phyloP scores from a whole-genome alignment of 2,113 vertebrate genomes.

The Tautogolabrus adspersus region DNA sequence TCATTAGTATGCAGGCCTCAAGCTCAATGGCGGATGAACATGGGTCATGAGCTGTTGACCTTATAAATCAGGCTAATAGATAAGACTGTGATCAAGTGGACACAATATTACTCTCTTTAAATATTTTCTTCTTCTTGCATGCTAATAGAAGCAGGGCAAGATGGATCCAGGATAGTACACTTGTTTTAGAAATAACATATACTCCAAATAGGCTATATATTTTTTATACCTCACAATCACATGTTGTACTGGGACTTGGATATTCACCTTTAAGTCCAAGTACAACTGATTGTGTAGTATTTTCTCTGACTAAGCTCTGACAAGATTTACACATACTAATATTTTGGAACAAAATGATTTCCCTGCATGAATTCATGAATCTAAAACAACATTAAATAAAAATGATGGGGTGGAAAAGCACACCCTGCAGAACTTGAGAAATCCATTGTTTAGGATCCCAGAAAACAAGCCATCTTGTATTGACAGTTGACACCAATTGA shows the following conservation, averaged over 20 bases:
- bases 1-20: constrained; percentile 19
- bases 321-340: constrained; percentile 4
- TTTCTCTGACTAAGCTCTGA: constrained; percentile 7
- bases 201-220: background rate
- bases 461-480: constrained; percentile 56
- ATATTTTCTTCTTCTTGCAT: background rate
- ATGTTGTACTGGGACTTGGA: background rate
- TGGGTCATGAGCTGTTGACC: constrained; percentile 18
- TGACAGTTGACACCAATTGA: constrained; percentile 65
- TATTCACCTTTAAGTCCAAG: constrained; percentile 11
- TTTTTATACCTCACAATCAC: background rate
- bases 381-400: constrained; percentile 33
- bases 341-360: constrained; percentile 3
- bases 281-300: background rate
- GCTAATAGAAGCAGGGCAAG: background rate
- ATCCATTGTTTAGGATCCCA: constrained; percentile 42
- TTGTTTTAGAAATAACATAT: background rate
- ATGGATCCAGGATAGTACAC: background rate
- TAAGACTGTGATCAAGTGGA: background rate
- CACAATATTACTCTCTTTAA: background rate
- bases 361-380: constrained; percentile 10
- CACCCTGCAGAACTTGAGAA: constrained; percentile 43
- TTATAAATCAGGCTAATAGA: background rate
- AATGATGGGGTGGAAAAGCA: constrained; percentile 43
- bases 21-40: background rate